Percentiles rank a stretch among this genome's conserved stretches.
Conservation (phyloP, 1,140 invertebrate species). For the Ips typographus region DNA sequence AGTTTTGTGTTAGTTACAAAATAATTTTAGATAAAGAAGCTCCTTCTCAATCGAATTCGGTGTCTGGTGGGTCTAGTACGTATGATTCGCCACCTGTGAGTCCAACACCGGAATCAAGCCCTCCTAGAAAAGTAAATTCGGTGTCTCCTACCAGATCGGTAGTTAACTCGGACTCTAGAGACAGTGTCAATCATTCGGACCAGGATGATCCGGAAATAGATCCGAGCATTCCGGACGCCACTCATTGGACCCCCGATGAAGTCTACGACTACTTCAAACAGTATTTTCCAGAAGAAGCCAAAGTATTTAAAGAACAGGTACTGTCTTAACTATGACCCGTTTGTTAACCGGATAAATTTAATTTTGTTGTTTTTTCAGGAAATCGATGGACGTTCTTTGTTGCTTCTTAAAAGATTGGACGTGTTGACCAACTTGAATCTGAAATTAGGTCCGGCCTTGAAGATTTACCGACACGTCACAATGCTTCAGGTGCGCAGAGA, state of each 20-base stretch:
- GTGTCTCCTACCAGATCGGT: constrained; percentile 33
- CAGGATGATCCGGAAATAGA: constrained; percentile 56
- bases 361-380: constrained; percentile 60
- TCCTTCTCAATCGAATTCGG: constrained; percentile 39
- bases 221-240: constrained; percentile 73
- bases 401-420: constrained; percentile 77
- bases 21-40: constrained; percentile 30
- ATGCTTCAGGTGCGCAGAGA: constrained; percentile 69
- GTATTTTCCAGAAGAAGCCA: constrained; percentile 73
- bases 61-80: constrained; percentile 30
- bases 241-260: constrained; percentile 77
- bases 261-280: constrained; percentile 78
- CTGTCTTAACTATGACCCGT: constrained; percentile 15
- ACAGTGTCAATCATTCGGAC: constrained; percentile 45
- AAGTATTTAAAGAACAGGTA: constrained; percentile 79
- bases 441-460: constrained; percentile 81
- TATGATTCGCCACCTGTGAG: constrained; percentile 39
- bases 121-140: constrained; percentile 38
- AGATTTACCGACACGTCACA: constrained; percentile 78
- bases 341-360: not conserved
- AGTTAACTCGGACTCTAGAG: constrained; percentile 41
- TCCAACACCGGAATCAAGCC: constrained; percentile 47
- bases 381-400: constrained; percentile 81
- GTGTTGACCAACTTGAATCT: constrained; percentile 76
- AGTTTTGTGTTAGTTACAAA: not conserved